Percentiles rank a stretch among this genome's conserved stretches.
Conservation (phyloP, 1,140 invertebrate genomes). For the Phymorhynchus buccinoides region DNA sequence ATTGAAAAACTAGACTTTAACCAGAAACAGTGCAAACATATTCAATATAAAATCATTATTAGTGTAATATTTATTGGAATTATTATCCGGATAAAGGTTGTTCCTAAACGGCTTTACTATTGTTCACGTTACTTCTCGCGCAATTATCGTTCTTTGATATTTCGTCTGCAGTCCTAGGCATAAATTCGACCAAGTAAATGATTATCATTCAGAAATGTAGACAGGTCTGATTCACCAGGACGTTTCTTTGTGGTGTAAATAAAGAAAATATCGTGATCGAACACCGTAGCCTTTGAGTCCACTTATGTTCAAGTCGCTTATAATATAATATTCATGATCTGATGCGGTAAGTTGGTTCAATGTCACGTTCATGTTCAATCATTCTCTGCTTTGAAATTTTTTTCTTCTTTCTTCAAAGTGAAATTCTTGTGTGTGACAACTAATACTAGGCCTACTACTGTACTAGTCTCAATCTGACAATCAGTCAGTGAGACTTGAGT, state of each 20-base stretch:
- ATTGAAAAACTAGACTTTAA: too few species aligned
- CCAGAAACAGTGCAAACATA: too few species aligned
- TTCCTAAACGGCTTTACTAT: not conserved
- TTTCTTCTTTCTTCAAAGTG: too few species aligned
- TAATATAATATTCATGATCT: not conserved
- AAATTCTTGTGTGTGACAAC: too few species aligned
- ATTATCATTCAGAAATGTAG: not conserved
- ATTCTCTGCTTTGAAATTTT: not conserved
- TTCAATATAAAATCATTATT: too few species aligned
- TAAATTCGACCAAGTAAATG: constrained; percentile 1
- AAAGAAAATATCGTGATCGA: too few species aligned
- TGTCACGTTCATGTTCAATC: not conserved
- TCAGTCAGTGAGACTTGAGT: too few species aligned
- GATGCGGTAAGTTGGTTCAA: constrained; percentile 3
- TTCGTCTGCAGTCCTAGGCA: not conserved
- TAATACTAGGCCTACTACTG: too few species aligned
- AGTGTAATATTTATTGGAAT: too few species aligned
- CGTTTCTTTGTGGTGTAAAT: not conserved
- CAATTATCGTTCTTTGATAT: not conserved
- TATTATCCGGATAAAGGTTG: not conserved
- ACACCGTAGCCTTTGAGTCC: too few species aligned
- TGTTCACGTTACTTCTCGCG: not conserved
- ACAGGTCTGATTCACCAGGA: not conserved
- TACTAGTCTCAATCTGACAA: too few species aligned
- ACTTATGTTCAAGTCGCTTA: not conserved